Base-by-base conservation (phyloP, 2,113 vertebrate genomes). In the Sander vitreus region DNA sequence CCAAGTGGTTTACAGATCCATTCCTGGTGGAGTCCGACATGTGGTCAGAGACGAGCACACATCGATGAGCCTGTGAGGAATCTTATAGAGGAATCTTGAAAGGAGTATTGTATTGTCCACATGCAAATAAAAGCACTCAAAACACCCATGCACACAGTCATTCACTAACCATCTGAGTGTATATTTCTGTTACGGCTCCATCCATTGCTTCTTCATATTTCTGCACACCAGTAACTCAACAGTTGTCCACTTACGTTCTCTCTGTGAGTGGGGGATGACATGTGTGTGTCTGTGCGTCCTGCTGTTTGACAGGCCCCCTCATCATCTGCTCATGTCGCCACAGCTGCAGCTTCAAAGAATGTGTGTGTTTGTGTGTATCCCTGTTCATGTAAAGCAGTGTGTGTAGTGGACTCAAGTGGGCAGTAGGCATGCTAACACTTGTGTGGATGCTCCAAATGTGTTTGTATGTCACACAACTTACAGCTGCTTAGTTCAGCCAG, bases 261-360 rank as follows among this genome's bases (percentile, higher is more conserved):
- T 79, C 9, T 60, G 2, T 25, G 71, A 81, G 55, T 8, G 72
- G 54, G 74, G 73, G 73, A 68, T 68, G 80, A 71, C 53, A 47
- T 86, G 64, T 87, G 76, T 68, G 85, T 68, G 48, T 84, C 45
- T 76, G 51, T 57, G 77, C 65, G 57, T 43, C 43, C 73, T 19
- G 2, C 74, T 80, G 72, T 88, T 88, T 90, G 87, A 91, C 87
- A 85, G 73, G 68, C 58, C 76, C 85, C 73, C 69, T 89, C 89
- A 91, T 88, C 89, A 85, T 86, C 85, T 82, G 58, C 74, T 89
- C 86, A 54, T 65, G 78, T 78, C 59, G 16, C 87, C 81, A 64
- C 93, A 93, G 89, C 91, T 92, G 93, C 88, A 81, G 51, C 73
- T 84, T 72, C 43, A 25, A 50, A 69, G 63, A 57, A 25, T 51